Conservation (phyloP, 2,797 vertebrate genomes). For the Sphenopsis melanotis region DNA sequence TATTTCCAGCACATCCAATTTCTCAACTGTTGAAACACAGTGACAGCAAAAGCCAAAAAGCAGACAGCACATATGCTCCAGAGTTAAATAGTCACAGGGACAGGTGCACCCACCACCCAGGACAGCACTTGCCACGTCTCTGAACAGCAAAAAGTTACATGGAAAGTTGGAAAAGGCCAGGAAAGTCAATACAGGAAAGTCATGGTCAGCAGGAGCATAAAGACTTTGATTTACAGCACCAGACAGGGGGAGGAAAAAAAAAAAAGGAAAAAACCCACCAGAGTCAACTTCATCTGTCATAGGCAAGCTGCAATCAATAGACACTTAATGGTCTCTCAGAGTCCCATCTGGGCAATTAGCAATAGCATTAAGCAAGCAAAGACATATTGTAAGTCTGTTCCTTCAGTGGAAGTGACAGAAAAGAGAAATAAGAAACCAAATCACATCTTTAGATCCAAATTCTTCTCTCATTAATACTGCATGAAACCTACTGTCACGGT, state of each 20-base stretch:
- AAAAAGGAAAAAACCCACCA: neutral
- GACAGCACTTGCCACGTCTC: neutral
- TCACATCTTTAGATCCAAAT: slow-evolving; percentile 25
- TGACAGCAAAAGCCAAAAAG: neutral
- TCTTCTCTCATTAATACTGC: slow-evolving; percentile 14
- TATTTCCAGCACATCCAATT: neutral
- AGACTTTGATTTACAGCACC: neutral
- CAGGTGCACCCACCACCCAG: neutral
- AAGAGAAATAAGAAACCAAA: slow-evolving; percentile 51
- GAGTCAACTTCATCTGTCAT: slow-evolving; percentile 51
- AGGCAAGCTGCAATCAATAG: slow-evolving; percentile 61
- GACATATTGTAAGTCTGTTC: neutral
- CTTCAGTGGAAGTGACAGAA: slow-evolving; percentile 55
- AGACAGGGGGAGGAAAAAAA: neutral
- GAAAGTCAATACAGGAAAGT: neutral
- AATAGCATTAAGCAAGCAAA: slow-evolving; percentile 46
- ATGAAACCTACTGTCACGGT: neutral
- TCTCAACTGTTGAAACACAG: neutral
- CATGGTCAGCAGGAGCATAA: neutral
- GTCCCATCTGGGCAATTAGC: slow-evolving; percentile 61
- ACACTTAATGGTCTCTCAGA: slow-evolving; percentile 56
- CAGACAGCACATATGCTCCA: neutral
- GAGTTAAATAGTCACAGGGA: neutral
- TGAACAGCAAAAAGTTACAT: neutral
- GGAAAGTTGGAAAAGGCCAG: neutral